Evolutionary conservation across 2,888 invertebrate genomes (phyloP), one percentile per base, ranked within the genome.

Genomic region (Plagodis dolabraria): DNA sequence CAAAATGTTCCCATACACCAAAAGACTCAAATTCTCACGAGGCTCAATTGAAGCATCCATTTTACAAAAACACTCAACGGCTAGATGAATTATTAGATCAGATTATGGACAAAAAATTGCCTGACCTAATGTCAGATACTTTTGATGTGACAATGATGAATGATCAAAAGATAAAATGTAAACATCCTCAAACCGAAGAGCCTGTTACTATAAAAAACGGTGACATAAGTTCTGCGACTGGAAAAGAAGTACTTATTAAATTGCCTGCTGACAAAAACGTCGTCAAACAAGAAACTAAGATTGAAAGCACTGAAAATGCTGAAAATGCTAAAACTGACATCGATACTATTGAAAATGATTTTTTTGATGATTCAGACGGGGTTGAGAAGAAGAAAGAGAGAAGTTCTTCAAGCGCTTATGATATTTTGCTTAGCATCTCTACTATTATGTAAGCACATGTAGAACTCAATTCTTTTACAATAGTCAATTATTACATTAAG

Each of bases 31-130:
- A 83, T 47, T 69, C 77, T 0, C 82, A 86, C 33, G 87, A 88
- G 47, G 77, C 79, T 38, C 71, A 83, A 51, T 48, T 83, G 0
- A 86, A 85, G 40, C 84, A 88, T 68, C 87, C 88, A 0, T 89
- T 82, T 48, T 85, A 85, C 34, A 82, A 88, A 58, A 82, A 86
- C 38, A 77, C 81, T 0, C 85, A 87, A 65, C 71, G 76, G 40
- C 47, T 88, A 0, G 87, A 88, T n/a, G 76, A 86, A 10, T 47
- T 87, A 0, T 44, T 87, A 1, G 85, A 83, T 12, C 72, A 68
- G 7, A 74, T 86, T 51, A 49, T 83, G 0, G 76, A 80, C n/a
- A 81, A 75, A 36, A 79, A 77, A 33, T 9, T 82, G 8, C 79
- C 77, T 5, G 74, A 77, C 12, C 51, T 79, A 0, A 53, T 79